These are phyloP conservation scores for Leptopilina boulardi DNA, from an alignment of 1,140 invertebrate genomes.

Conservation along the genomic window DNA sequence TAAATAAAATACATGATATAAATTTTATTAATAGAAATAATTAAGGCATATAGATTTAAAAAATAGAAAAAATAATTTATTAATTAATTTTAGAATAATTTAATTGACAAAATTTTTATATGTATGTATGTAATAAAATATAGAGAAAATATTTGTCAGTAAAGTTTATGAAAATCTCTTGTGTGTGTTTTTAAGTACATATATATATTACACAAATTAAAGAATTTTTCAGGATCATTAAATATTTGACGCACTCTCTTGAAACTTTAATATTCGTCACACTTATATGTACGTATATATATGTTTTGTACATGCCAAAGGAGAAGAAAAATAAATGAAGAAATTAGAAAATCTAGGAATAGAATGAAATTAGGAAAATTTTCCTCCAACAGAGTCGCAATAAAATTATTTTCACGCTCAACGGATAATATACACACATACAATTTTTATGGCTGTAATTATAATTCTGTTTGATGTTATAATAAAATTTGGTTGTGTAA, in stretches of 20 bases:
- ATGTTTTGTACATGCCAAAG: too few species aligned
- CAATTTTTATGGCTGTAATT: background rate
- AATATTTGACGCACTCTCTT: slow-evolving; percentile 16
- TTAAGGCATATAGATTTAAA: too few species aligned
- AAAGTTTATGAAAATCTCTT: background rate
- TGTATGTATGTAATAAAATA: too few species aligned
- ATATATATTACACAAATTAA: too few species aligned
- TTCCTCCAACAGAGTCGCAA: background rate
- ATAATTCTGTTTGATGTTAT: background rate
- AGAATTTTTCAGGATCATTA: background rate
- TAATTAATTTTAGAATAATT: too few species aligned
- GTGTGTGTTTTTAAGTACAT: background rate
- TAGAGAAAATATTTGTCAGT: too few species aligned
- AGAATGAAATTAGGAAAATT: slow-evolving; percentile 1
- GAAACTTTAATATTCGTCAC: background rate
- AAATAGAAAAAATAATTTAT: too few species aligned
- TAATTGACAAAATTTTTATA: too few species aligned
- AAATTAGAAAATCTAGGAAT: slow-evolving; percentile 6
- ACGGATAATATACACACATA: background rate
- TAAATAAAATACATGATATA: too few species aligned
- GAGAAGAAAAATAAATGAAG: background rate
- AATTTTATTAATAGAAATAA: too few species aligned
- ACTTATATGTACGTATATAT: background rate
- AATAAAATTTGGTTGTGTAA: too few species aligned
- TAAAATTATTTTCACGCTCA: slow-evolving; percentile 8